Base-by-base conservation (phyloP, 37 sponge, comb jelly and placozoan species). In the Hexactinellida sp. region DNA sequence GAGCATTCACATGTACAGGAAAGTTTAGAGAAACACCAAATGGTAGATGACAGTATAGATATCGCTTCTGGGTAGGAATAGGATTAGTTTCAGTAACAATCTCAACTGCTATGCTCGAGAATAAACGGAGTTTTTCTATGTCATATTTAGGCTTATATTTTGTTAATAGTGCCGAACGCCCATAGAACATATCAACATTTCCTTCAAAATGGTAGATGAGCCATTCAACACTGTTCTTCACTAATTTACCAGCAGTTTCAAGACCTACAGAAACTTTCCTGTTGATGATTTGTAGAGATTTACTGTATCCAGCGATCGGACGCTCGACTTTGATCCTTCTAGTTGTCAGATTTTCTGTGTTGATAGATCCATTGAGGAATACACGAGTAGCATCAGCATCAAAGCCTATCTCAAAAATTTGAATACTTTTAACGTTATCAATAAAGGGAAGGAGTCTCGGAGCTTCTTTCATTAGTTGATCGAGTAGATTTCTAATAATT, bases 11-110 rank as follows among this genome's bases (percentile, higher is more conserved):
- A 63, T 63, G 76, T n/a, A 63, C 76, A 7, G 76, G 76, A n/a
- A 63, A 63, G 76, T 63, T n/a, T 5, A 63, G 76, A n/a, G 76
- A 63, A n/a, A 7, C 30, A 63, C 76, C 76, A 63, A 63, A 63
- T 3, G 76, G 76, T 21, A 63, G 76, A n/a, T 63, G 76, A n/a
- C 76, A 63, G 34, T 63, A 63, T 3, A 63, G 76, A n/a, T 63
- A 63, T n/a, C 76, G 3, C 76, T 63, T 63, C 76, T 63, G 76
- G 30, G 76, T 23, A 32, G 76, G 76, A 63, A n/a, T 7, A 63
- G 25, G 76, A 23, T 1, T 25, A 25, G 3, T 28, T 63, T 10
- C 13, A 7, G 76, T 21, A 25, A 63, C 34, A 32, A n/a, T 23
- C 76, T 63, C 76, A 32, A 63, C 76, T 10, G 76, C 76, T 3